Evolutionary conservation across 2,113 vertebrate species (phyloP), one percentile per base, ranked within the genome.

Genomic region (Pollachius pollachius): DNA sequence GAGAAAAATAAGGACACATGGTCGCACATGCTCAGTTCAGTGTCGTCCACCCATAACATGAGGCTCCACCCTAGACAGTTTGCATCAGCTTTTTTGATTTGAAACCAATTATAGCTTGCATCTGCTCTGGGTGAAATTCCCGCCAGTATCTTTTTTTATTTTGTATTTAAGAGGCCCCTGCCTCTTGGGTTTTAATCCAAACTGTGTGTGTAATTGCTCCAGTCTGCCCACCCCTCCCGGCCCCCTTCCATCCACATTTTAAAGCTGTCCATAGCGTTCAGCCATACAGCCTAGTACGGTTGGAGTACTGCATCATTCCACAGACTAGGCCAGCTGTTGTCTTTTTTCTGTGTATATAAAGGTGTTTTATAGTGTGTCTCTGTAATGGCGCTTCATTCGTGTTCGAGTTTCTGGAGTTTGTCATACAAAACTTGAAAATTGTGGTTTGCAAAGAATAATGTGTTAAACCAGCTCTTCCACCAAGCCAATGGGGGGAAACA

Each of bases 341-440:
- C 11, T 9, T 48, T 48, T 7, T 48, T 48, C 41, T 88, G 87
- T 89, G 87, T 89, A 85, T 77, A 87, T 89, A 86, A 88, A 83
- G 62, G 78, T 81, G 78, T 84, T 85, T 90, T 85, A 79, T 84
- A 87, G 75, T 81, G 73, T 70, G 76, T 76, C 61, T 62, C 78
- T 56, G 63, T 41, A 58, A 34, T 52, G 15, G 15, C 13, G 54
- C 64, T 67, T 67, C 63, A 66, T 57, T 58, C 12, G 1, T 6
- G 7, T 54, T 17, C 19, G 9, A 56, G 67, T 56, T 63, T 76
- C 12, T 13, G 37, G 23, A 23, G 23, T 23, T 23, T 41, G 37
- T 41, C 1, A 41, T 9, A 1, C 41, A 9, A 48, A 8, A 41
- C 37, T 41, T 41, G 37, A 41, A 41, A 41, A 41, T 3, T 41